Conservation (phyloP, 2,888 invertebrate genomes). For the Apantesis nais region DNA sequence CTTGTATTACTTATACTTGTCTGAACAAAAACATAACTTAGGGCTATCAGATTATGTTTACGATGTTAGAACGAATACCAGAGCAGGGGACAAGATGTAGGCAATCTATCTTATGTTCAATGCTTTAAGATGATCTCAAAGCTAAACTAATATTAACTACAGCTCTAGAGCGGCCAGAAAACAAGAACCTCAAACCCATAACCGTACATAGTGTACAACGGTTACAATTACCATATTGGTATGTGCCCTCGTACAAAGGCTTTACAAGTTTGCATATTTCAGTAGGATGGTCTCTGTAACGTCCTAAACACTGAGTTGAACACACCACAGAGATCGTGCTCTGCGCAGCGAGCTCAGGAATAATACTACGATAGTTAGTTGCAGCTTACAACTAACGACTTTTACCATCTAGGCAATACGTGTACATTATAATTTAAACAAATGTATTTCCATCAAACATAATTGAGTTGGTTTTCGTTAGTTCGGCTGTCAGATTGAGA, state of each 20-base stretch:
- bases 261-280: constrained; percentile 3
- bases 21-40: too few species aligned
- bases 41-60: too few species aligned
- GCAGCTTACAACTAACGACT: neutral
- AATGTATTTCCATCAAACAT: too few species aligned
- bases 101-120: neutral
- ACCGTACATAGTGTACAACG: neutral
- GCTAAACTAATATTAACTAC: neutral
- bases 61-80: neutral
- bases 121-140: neutral
- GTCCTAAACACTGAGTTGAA: neutral
- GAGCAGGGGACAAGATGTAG: neutral
- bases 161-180: neutral
- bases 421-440: too few species aligned
- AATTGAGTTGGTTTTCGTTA: too few species aligned
- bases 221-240: neutral
- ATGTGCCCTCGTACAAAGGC: neutral
- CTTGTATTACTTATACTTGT: too few species aligned
- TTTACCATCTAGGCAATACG: neutral
- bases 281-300: neutral
- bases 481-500: too few species aligned
- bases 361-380: neutral
- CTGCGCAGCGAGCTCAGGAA: neutral
- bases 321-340: neutral
- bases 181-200: neutral